phyloP scores from a whole-genome alignment of 1,140 invertebrate species.

The Macrobrachium nipponense region DNA sequence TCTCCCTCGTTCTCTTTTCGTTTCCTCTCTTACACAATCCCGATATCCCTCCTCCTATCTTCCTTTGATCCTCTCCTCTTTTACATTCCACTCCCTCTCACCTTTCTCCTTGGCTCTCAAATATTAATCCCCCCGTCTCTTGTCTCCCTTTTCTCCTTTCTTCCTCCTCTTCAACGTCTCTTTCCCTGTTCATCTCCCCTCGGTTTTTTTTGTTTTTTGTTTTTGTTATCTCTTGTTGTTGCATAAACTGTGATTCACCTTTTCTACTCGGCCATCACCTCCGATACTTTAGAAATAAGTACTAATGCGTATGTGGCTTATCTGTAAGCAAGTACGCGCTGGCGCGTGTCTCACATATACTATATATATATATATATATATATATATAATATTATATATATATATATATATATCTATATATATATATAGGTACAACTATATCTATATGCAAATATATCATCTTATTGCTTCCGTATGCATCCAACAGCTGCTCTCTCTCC shows the following conservation, averaged over 20 bases:
- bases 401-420: neutral
- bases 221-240: neutral
- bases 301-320: neutral
- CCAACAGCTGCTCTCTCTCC: no score
- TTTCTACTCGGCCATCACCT: neutral
- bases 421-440: neutral
- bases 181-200: neutral
- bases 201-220: neutral
- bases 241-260: neutral
- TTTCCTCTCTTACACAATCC: neutral
- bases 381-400: neutral
- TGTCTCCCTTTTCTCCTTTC: neutral
- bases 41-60: no score
- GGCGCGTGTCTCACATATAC: neutral
- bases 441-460: no score
- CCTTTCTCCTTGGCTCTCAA: no score
- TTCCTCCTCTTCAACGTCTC: neutral
- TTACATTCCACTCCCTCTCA: neutral
- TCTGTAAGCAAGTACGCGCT: neutral
- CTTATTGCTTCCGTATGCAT: no score
- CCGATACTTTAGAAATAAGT: neutral
- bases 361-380: constrained; percentile 12
- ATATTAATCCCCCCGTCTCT: neutral
- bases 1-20: neutral
- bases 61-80: no score